Evolutionary conservation across 2,113 vertebrate genomes (phyloP).

Genomic region (Eulacestoma nigropectus): DNA sequence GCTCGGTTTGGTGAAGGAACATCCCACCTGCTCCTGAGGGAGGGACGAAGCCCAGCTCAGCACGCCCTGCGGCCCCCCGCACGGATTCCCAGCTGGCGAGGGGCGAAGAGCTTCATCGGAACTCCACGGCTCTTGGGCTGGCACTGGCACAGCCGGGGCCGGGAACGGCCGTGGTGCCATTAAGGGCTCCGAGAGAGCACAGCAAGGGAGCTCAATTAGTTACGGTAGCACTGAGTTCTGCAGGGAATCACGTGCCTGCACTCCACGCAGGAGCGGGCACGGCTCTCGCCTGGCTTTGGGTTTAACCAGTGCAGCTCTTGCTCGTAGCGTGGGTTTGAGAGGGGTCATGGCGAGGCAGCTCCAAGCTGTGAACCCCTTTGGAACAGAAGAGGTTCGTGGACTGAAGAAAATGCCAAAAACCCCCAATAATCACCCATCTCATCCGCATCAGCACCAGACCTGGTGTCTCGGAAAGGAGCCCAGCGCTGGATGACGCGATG

Average conservation of each 20-base stretch:
- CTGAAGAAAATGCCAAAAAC: not conserved
- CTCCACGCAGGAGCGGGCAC: not conserved
- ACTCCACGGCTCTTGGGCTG: fast-evolving
- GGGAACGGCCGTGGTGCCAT: fast-evolving
- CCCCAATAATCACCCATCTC: fast-evolving
- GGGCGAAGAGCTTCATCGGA: fast-evolving
- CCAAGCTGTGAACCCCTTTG: not conserved
- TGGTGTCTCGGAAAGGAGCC: not conserved
- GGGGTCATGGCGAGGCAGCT: not conserved
- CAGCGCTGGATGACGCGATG: fast-evolving
- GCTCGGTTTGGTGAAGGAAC: not conserved
- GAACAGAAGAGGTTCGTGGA: not conserved
- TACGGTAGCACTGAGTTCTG: not conserved
- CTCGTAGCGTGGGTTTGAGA: fast-evolving
- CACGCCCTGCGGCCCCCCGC: not conserved
- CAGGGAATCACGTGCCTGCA: not conserved
- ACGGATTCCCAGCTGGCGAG: fast-evolving
- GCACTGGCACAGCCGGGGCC: not conserved
- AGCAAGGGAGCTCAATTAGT: not conserved
- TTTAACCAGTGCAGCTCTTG: not conserved
- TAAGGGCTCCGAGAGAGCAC: not conserved
- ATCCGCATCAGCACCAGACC: not conserved
- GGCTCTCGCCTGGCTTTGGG: not conserved
- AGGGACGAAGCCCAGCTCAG: not conserved
- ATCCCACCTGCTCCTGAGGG: not conserved